phyloP scores from a whole-genome alignment of 2,888 invertebrate genomes.

The Labia minor region DNA sequence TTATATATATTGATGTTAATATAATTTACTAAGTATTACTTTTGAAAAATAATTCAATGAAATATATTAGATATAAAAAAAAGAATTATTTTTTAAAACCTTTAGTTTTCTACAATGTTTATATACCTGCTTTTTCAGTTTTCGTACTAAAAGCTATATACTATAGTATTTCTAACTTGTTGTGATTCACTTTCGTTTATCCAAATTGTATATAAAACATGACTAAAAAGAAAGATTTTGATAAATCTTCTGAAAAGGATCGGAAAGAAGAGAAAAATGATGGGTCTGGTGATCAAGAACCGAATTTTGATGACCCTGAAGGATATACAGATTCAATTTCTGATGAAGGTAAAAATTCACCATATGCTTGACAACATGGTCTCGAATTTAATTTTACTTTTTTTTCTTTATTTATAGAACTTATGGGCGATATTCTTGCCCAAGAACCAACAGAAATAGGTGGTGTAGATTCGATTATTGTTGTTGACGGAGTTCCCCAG shows the following conservation, averaged over 20 bases:
- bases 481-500: conserved; percentile 92
- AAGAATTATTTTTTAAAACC: too few relatives aligned
- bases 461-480: conserved; percentile 89
- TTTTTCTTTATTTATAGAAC: conserved; percentile 63
- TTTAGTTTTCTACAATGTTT: too few relatives aligned
- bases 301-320: conserved; percentile 90
- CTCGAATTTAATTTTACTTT: too few relatives aligned
- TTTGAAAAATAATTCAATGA: too few relatives aligned
- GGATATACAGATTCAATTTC: conserved; percentile 81
- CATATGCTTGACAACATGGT: neutral
- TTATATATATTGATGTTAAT: too few relatives aligned
- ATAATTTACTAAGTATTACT: too few relatives aligned
- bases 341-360: conserved; percentile 67
- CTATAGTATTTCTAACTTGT: too few relatives aligned
- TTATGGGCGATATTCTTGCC: conserved; percentile 80
- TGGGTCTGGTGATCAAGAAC: conserved; percentile 70
- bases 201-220: too few relatives aligned
- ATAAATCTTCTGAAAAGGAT: conserved; percentile 37
- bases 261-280: conserved; percentile 53
- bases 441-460: conserved; percentile 89
- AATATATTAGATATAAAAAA: too few relatives aligned
- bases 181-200: too few relatives aligned
- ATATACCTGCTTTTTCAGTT: too few relatives aligned
- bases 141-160: too few relatives aligned
- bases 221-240: conserved; percentile 41